Conservation (phyloP, 1,140 invertebrate genomes). For the Sycobia sp. region DNA sequence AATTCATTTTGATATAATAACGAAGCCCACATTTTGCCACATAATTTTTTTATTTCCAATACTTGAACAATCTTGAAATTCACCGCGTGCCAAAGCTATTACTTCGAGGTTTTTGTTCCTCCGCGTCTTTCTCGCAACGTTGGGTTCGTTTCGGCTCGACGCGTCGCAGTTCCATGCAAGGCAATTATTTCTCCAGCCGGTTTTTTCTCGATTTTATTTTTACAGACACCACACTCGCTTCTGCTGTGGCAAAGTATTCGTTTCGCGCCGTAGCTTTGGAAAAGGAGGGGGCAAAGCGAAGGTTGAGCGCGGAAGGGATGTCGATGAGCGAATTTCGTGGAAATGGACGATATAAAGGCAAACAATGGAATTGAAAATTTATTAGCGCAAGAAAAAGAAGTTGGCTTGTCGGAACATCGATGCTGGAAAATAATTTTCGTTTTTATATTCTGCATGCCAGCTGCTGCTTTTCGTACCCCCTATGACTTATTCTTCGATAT, state of each 20-base stretch:
- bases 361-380: constrained; percentile 26
- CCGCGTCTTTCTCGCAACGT: too few species aligned
- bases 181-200: constrained; percentile 3
- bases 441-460: not conserved
- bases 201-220: not conserved
- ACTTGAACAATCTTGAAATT: too few species aligned
- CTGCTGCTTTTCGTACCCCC: not conserved
- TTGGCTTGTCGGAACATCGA: not conserved
- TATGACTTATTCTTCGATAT: too few species aligned
- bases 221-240: too few species aligned
- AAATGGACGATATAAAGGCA: not conserved
- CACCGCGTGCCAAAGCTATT: too few species aligned
- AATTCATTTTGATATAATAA: too few species aligned
- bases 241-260: not conserved
- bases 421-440: not conserved
- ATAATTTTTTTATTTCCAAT: too few species aligned
- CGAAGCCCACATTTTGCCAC: too few species aligned
- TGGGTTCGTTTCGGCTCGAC: too few species aligned
- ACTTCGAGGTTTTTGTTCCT: too few species aligned
- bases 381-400: not conserved
- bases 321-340: not conserved
- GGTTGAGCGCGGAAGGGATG: not conserved
- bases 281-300: not conserved
- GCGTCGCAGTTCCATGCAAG: not conserved
- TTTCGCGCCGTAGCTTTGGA: not conserved